Evolutionary conservation across 2,888 invertebrate genomes (phyloP).

Genomic region (Zonitis immaculata): DNA sequence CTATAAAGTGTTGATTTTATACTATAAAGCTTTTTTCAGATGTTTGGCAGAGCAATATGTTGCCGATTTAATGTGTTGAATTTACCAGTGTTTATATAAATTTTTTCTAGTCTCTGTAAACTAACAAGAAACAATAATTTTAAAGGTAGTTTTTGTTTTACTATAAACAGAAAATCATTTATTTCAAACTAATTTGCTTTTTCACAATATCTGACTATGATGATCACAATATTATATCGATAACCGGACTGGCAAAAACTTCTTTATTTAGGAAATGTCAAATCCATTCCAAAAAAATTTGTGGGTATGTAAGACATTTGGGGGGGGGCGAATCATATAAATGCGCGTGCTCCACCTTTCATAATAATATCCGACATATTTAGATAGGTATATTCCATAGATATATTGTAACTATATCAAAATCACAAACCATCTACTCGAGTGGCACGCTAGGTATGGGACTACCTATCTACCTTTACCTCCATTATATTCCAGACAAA

Average conservation of each 20-base stretch:
- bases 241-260: slow-evolving; percentile 15
- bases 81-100: slow-evolving; percentile 5
- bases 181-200: slow-evolving; percentile 5
- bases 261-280: slow-evolving; percentile 19
- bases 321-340: background rate
- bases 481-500: slow-evolving; percentile 36
- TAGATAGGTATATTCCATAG: slow-evolving; percentile 34
- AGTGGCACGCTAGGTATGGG: slow-evolving; percentile 34
- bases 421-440: slow-evolving; percentile 38
- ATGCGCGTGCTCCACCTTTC: slow-evolving; percentile 17
- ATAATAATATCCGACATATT: slow-evolving; percentile 28
- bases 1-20: slow-evolving; percentile 10
- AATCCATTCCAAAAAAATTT: slow-evolving; percentile 19
- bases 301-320: slow-evolving; percentile 20
- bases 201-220: slow-evolving; percentile 25
- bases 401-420: slow-evolving; percentile 34
- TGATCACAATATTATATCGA: slow-evolving; percentile 24
- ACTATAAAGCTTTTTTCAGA: slow-evolving; percentile 4
- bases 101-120: background rate
- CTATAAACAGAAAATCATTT: background rate
- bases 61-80: background rate
- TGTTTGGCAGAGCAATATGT: background rate
- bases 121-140: background rate
- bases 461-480: slow-evolving; percentile 32
- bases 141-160: background rate